These are phyloP conservation scores for Platysteira castanea DNA, from an alignment of 2,113 vertebrate species.

Conservation along the genomic window DNA sequence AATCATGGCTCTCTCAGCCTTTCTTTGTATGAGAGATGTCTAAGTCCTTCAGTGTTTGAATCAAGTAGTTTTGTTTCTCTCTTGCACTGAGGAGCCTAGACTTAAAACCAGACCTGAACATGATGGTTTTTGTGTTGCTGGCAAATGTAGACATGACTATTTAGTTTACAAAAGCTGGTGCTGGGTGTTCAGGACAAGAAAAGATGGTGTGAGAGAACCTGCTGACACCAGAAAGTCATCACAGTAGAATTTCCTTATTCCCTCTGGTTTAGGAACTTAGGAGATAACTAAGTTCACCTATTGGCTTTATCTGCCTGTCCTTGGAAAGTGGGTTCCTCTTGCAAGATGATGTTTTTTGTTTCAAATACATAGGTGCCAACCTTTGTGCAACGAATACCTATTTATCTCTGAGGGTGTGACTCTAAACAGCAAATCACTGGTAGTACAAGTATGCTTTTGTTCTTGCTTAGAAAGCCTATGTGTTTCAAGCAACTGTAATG, in stretches of 20 bases:
- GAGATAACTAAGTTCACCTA: neutral
- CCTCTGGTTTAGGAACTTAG: neutral
- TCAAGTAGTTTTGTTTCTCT: neutral
- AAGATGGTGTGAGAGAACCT: neutral
- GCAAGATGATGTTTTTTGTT: neutral
- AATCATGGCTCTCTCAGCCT: neutral
- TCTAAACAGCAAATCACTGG: neutral
- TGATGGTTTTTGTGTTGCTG: neutral
- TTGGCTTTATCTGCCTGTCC: neutral
- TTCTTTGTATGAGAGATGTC: neutral
- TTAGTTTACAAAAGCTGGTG: neutral
- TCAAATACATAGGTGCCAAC: neutral
- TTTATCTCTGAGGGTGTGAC: neutral
- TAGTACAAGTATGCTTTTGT: neutral
- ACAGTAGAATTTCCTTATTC: neutral
- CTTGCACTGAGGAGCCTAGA: neutral
- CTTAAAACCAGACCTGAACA: too few relatives aligned
- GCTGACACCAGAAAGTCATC: neutral
- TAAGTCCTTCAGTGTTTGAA: neutral
- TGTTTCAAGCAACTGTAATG: neutral
- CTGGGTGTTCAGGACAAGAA: neutral
- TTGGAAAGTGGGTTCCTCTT: neutral
- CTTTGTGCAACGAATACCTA: neutral
- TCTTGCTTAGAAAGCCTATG: neutral
- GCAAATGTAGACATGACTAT: neutral